Base-by-base conservation (phyloP, 2,113 vertebrate species). In the Nothocercus julius region DNA sequence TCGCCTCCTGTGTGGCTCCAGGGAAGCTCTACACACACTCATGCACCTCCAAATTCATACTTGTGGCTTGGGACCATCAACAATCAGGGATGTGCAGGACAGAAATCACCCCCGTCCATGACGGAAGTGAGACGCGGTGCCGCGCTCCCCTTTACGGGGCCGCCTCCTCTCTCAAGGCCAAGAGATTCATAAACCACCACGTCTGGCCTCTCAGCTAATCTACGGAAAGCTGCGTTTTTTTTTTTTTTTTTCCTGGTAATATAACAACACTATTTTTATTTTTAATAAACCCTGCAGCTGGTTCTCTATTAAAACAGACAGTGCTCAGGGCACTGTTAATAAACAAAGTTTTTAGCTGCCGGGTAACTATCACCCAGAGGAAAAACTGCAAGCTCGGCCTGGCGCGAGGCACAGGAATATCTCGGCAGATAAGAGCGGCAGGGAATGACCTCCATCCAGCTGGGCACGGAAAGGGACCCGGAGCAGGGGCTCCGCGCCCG, bases 121-220 rank as follows among this genome's bases (percentile, higher is more conserved):
- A 72, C 3, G 51, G 49, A 38, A 86, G 49, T 0, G 0, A 85
- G n/a, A 44, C 8, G 45, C 45, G 17, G 45, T 47, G 45, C 47
- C 20, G 47, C 3, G 5, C 64, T 83, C 67, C 88, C 97, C 95
- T 97, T 97, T 96, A 96, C 92, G 94, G 89, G 82, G 38, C 47
- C 69, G 61, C 63, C 86, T 78, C 68, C 5, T 83, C 87, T 85
- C 85, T 90, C 82, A 86, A 94, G 87, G 82, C 67, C 82, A 54
- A 32, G 63, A 90, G 85, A 89, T 24, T 32, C 42, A 40, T 21
- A 17, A 72, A 49, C 86, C 85, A 76, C 87, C 85, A 51, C 17
- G 62, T 92, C 88, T 87, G 85, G 84, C 40, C 34, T 80, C 27
- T 90, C 81, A 92, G 73, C 73, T 95, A 76, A 94, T 88, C 95